These are phyloP conservation scores for Pseudococcus viburni DNA, from an alignment of 2,888 invertebrate species.

Conservation along the genomic window DNA sequence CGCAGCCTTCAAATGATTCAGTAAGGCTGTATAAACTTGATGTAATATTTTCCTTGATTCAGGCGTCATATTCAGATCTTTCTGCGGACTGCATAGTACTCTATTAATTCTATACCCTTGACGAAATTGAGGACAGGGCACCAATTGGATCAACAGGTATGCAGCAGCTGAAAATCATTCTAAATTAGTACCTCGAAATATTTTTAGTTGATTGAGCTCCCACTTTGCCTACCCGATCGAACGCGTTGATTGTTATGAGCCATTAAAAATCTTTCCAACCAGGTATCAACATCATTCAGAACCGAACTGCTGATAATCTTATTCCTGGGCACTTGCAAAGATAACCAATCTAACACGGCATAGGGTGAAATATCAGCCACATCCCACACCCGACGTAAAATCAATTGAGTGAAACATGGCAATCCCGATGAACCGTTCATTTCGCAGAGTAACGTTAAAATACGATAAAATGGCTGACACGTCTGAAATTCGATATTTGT, in stretches of 20 bases:
- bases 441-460: slow-evolving; percentile 89
- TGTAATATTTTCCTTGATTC: slow-evolving; percentile 78
- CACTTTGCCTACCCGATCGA: slow-evolving; percentile 78
- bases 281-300: slow-evolving; percentile 89
- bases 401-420: slow-evolving; percentile 92
- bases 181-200: slow-evolving; percentile 16
- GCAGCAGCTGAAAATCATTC: slow-evolving; percentile 80
- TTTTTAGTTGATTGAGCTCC: background rate
- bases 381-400: slow-evolving; percentile 90
- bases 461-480: slow-evolving; percentile 92
- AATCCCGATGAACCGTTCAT: slow-evolving; percentile 78
- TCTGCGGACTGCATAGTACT: slow-evolving; percentile 74
- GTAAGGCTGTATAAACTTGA: slow-evolving; percentile 70
- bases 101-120: slow-evolving; percentile 83
- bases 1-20: slow-evolving; percentile 81
- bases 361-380: slow-evolving; percentile 92
- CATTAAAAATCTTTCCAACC: slow-evolving; percentile 91
- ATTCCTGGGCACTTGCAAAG: slow-evolving; percentile 86
- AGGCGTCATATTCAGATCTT: slow-evolving; percentile 72
- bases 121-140: slow-evolving; percentile 91
- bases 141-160: slow-evolving; percentile 88
- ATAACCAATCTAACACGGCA: slow-evolving; percentile 93
- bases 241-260: slow-evolving; percentile 89
- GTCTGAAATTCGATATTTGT: slow-evolving; percentile 73
- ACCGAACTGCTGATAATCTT: slow-evolving; percentile 93